Evolutionary conservation across 2,888 invertebrate species (phyloP), one percentile per base, ranked within the genome.

Genomic region (Bimastos eiseni): DNA sequence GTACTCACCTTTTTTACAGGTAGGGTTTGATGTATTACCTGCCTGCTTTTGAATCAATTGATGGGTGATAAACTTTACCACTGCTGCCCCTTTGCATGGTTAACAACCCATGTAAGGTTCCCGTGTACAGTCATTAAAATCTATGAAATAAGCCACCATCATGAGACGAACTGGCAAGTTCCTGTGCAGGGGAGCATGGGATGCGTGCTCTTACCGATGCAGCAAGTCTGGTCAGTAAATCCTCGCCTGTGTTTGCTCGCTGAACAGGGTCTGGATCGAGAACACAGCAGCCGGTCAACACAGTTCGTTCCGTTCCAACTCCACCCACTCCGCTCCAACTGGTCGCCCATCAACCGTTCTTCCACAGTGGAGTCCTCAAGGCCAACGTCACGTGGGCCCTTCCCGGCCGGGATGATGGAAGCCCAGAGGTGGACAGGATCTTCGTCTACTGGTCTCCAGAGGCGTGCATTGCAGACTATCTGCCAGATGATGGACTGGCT

Each of bases 401-500:
- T 21, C 84, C 84, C 36, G n/a, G 33, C 30, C 17, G 36, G 33
- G 83, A 83, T 1, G 90, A n/a, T 34, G 36, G 49, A 44, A 41
- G 86, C 6, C 89, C 90, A 2, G n/a, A 30, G 21, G 88, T 92
- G 21, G 91, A 92, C 70, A 92, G 93, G 89, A 93, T 92, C 34
- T 88, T 93, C 88, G 88, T 94, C 33, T 92, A 92, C 89, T 94
- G 94, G 94, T 92, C 91, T 17, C 92, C 92, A 15, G 93, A 93
- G 83, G 92, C 91, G n/a, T 93, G 93, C 91, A 92, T 92, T 19
- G 92, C 91, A 8, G 91, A 90, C 21, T 89, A 90, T 30, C 90
- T 92, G 88, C 91, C 91, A 88, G 92, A 92, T 55, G 92, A 92
- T 33, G 92, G 90, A 36, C 92, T 92, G 44, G 91, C 92, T 55